These are phyloP conservation scores for Pangasius macronema DNA, from an alignment of 2,797 vertebrate species.

Conservation along the genomic window DNA sequence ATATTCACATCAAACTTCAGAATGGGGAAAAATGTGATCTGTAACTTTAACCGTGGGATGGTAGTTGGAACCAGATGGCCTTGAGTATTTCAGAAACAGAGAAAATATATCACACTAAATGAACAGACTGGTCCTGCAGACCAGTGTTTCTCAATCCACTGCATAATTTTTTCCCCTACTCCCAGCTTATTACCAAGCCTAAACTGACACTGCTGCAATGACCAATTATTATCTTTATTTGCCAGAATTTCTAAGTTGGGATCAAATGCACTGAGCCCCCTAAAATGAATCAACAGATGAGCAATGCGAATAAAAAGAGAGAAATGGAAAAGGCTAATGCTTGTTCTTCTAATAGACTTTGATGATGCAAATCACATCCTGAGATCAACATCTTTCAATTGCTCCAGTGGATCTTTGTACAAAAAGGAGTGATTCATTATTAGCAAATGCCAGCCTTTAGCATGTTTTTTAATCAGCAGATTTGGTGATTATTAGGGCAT, in stretches of 20 bases:
- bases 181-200: not conserved
- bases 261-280: not conserved
- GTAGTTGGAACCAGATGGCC: not conserved
- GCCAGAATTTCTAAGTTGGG: not conserved
- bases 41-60: no score
- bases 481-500: constrained; percentile 50
- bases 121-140: not conserved
- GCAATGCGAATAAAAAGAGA: not conserved
- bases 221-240: not conserved
- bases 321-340: constrained; percentile 22
- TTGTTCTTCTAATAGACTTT: constrained; percentile 43
- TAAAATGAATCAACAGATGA: constrained; percentile 12
- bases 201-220: not conserved
- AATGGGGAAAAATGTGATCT: no score
- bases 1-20: no score
- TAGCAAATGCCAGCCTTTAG: constrained; percentile 55
- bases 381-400: constrained; percentile 54
- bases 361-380: constrained; percentile 45
- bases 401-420: constrained; percentile 35
- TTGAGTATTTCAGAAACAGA: not conserved
- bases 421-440: constrained; percentile 55
- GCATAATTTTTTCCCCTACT: not conserved
- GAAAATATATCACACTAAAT: not conserved
- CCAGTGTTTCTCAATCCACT: not conserved
- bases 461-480: constrained; percentile 53